A percentile compares a stretch with the other conserved stretches of the same genome.
Conservation (phyloP, 2,797 vertebrate genomes). For the Galago senegalensis region DNA sequence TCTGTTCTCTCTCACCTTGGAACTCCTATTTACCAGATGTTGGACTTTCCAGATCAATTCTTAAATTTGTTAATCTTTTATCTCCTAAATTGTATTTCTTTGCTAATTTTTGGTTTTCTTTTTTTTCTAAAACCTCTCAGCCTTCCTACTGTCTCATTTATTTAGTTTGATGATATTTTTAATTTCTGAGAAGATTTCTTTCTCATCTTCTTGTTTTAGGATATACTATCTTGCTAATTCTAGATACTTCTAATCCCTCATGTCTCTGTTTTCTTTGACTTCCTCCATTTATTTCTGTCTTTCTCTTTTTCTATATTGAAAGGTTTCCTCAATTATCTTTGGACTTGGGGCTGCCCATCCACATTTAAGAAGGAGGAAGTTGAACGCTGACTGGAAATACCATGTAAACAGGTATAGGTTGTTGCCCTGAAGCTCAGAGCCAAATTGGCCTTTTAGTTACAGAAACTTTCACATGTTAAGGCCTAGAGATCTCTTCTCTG, state of each 20-base stretch:
- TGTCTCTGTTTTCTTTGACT: conserved; percentile 12
- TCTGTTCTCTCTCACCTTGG: neutral
- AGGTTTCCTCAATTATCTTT: conserved; percentile 19
- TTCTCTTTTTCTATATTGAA: neutral
- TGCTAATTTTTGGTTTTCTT: neutral
- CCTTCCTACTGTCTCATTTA: neutral
- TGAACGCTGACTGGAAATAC: neutral
- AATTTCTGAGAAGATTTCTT: neutral
- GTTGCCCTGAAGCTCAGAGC: neutral
- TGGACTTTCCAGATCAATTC: neutral
- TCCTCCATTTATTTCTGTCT: conserved; percentile 35
- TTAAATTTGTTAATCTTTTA: neutral
- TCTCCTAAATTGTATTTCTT: neutral
- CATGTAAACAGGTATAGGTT: neutral
- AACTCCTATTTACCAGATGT: neutral
- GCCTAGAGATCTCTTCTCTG: neutral
- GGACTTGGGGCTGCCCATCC: neutral
- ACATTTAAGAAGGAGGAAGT: neutral
- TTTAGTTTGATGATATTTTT: neutral
- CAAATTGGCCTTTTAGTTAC: neutral
- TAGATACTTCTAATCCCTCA: neutral
- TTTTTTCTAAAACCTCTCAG: neutral
- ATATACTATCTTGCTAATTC: neutral
- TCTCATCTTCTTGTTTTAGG: conserved; percentile 8
- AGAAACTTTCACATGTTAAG: neutral